phyloP scores from a whole-genome alignment of 2,113 vertebrate genomes.

The Amia ocellicauda region DNA sequence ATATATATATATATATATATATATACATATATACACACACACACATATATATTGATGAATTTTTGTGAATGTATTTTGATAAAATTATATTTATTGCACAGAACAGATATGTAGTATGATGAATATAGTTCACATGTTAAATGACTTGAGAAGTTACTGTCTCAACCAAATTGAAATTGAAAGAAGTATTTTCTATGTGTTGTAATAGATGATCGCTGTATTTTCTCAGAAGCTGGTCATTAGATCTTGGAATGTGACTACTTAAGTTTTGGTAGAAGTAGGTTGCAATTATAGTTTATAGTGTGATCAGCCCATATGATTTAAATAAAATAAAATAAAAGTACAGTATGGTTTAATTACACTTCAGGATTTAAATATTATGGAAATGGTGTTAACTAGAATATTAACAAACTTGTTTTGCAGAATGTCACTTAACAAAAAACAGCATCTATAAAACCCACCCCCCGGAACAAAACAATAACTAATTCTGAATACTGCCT shows the following conservation, averaged over 20 bases:
- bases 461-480: no score
- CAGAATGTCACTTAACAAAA: not conserved
- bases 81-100: not conserved
- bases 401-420: not conserved
- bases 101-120: not conserved
- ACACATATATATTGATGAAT: not conserved
- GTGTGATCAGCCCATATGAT: slow-evolving; percentile 1
- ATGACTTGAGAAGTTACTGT: not conserved
- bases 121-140: not conserved
- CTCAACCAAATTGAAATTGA: slow-evolving; percentile 6
- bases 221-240: slow-evolving; percentile 13
- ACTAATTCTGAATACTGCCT: no score
- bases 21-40: no score
- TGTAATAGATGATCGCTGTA: slow-evolving; percentile 11
- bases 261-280: slow-evolving; percentile 2
- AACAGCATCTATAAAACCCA: not conserved
- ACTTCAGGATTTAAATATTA: not conserved
- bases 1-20: no score
- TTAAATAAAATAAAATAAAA: slow-evolving; percentile 7
- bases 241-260: not conserved
- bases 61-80: slow-evolving; percentile 23
- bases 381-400: no score
- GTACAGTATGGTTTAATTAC: not conserved
- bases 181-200: slow-evolving; percentile 13
- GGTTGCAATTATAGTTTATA: not conserved